Conservation (phyloP, 2,888 invertebrate species). For the Maniola hyperantus region DNA sequence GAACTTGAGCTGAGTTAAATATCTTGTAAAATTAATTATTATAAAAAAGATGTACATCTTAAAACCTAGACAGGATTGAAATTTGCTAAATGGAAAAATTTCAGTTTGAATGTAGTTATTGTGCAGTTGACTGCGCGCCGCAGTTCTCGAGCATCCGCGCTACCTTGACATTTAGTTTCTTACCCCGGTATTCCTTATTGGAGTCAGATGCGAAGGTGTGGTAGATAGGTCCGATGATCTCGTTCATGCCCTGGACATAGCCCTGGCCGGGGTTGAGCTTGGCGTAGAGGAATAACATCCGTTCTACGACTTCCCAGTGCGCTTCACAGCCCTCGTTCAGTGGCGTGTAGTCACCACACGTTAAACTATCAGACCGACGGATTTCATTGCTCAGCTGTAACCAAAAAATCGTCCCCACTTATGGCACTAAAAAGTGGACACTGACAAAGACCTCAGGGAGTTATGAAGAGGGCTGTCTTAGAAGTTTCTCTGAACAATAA, state of each 20-base stretch:
- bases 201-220: conserved; percentile 97
- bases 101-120: too few relatives aligned
- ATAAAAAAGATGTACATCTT: too few relatives aligned
- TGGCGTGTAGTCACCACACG: conserved; percentile 87
- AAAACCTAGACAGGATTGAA: too few relatives aligned
- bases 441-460: too few relatives aligned
- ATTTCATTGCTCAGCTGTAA: conserved; percentile 88
- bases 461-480: too few relatives aligned
- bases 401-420: not conserved
- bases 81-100: too few relatives aligned
- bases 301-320: conserved; percentile 99
- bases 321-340: conserved; percentile 96
- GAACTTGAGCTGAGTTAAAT: too few relatives aligned
- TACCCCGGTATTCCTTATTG: conserved; percentile 90
- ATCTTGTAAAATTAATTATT: too few relatives aligned
- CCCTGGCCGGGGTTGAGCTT: conserved; percentile 99
- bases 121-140: too few relatives aligned
- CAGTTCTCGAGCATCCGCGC: too few relatives aligned
- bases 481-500: too few relatives aligned
- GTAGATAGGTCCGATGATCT: conserved; percentile 99
- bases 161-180: conserved; percentile 38
- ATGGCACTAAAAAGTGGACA: too few relatives aligned
- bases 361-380: conserved; percentile 78
- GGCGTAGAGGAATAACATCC: conserved; percentile 98
- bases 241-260: conserved; percentile 99